Evolutionary conservation across 1,140 invertebrate genomes (phyloP).

Genomic region (Philotrypesis tridentata): DNA sequence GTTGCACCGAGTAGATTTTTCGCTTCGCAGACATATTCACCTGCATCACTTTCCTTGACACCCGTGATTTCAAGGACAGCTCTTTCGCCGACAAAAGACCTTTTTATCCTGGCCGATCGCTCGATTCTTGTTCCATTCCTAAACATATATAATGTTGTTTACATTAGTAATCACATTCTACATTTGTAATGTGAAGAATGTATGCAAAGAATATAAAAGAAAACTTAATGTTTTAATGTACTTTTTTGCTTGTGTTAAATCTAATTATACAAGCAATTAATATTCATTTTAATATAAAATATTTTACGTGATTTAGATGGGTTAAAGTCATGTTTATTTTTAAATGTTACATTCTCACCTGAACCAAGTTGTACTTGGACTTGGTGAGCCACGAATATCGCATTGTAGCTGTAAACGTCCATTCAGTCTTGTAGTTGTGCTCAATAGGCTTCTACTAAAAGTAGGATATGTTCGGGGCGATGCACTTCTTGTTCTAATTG

Average conservation of each 20-base stretch:
- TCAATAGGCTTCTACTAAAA: slow-evolving; percentile 68
- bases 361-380: slow-evolving; percentile 78
- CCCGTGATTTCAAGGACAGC: slow-evolving; percentile 74
- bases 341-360: slow-evolving; percentile 62
- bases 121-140: slow-evolving; percentile 75
- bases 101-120: slow-evolving; percentile 63
- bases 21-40: slow-evolving; percentile 83
- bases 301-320: no score
- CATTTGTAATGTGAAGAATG: no score
- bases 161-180: no score
- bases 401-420: slow-evolving; percentile 75
- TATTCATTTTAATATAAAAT: neutral
- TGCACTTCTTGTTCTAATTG: slow-evolving; percentile 70
- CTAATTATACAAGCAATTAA: no score
- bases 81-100: slow-evolving; percentile 66
- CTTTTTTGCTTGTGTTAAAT: no score
- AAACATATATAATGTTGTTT: neutral
- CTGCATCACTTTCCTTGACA: slow-evolving; percentile 74
- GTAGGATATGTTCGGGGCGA: slow-evolving; percentile 70
- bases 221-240: no score
- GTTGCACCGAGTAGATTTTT: slow-evolving; percentile 74
- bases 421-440: slow-evolving; percentile 72
- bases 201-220: no score
- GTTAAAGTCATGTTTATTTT: no score
- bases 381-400: slow-evolving; percentile 75